phyloP scores from a whole-genome alignment of 2,797 vertebrate genomes.

The Enteromius unitaeniatus region DNA sequence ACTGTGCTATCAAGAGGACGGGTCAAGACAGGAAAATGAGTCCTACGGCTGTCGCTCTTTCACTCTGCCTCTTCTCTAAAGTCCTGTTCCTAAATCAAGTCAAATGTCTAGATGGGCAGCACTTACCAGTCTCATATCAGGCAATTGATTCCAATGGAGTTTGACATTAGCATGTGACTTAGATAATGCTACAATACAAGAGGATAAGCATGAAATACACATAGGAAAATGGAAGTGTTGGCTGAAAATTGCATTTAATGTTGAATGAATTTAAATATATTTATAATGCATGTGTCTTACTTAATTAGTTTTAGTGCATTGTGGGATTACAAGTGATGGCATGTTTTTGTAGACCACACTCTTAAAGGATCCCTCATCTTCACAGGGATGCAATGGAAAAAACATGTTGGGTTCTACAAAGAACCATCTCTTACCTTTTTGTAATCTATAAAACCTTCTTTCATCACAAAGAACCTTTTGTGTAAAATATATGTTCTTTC shows the following conservation, averaged over 20 bases:
- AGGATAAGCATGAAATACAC: background rate
- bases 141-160: background rate
- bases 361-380: too few relatives aligned
- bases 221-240: background rate
- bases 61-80: background rate
- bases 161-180: background rate
- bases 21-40: conserved; percentile 30
- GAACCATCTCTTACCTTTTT: too few relatives aligned
- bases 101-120: background rate
- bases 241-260: background rate
- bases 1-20: conserved; percentile 23
- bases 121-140: background rate
- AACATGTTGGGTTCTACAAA: too few relatives aligned
- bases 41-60: conserved; percentile 15
- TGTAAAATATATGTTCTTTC: too few relatives aligned
- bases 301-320: background rate
- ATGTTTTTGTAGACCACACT: too few relatives aligned
- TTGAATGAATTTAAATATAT: too few relatives aligned
- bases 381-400: too few relatives aligned
- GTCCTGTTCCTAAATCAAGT: background rate
- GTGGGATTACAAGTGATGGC: background rate
- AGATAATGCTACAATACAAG: background rate
- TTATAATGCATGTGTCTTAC: background rate
- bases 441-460: too few relatives aligned
- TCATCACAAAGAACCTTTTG: too few relatives aligned